A percentile compares a stretch with the other conserved stretches of the same genome.
phyloP scores from a whole-genome alignment of 2,113 vertebrate genomes.

The Albula glossodonta region DNA sequence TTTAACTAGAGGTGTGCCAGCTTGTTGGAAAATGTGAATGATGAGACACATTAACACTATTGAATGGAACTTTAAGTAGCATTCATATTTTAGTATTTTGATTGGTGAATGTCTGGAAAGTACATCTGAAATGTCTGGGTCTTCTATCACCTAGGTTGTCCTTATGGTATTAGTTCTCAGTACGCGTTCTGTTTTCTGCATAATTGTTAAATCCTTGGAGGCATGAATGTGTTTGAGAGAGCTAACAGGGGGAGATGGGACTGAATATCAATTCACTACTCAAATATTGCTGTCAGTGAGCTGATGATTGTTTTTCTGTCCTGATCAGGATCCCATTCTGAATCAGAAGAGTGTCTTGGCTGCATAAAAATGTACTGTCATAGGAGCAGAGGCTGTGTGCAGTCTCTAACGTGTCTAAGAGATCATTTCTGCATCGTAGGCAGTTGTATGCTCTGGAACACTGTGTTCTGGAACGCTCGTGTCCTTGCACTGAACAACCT shows the following conservation, averaged over 20 bases:
- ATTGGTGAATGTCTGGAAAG: background rate
- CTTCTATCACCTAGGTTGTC: slow-evolving; percentile 58
- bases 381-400: background rate
- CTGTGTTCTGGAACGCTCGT: background rate
- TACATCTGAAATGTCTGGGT: slow-evolving; percentile 15
- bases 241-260: slow-evolving; percentile 59
- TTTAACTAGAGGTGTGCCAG: too few relatives aligned
- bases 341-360: background rate
- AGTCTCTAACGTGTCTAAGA: background rate
- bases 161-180: slow-evolving; percentile 61
- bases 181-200: slow-evolving; percentile 63
- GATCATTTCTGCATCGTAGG: background rate
- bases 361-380: background rate
- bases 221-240: slow-evolving; percentile 35
- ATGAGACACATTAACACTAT: too few relatives aligned
- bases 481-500: background rate
- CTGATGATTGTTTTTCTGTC: background rate
- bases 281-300: slow-evolving; percentile 41
- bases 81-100: too few relatives aligned
- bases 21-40: too few relatives aligned
- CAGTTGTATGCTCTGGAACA: background rate
- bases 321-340: background rate
- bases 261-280: slow-evolving; percentile 66
- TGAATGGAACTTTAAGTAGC: too few relatives aligned
- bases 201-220: slow-evolving; percentile 53